Evolutionary conservation across 53 echinoderm and acorn worm genomes (phyloP).

Genomic region (Echinarachnius parma): DNA sequence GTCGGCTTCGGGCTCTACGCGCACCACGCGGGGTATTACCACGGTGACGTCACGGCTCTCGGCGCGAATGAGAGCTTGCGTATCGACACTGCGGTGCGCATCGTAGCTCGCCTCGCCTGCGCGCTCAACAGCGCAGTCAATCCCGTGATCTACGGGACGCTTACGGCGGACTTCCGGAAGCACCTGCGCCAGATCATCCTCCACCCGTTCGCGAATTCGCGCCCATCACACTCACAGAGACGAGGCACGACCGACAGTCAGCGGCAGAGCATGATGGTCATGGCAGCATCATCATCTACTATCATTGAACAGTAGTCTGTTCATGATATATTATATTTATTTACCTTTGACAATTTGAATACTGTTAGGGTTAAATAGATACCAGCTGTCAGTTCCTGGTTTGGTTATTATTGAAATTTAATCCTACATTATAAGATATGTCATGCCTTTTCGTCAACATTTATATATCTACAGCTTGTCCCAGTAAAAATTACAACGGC

Average conservation of each 20-base stretch:
- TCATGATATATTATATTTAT: no score
- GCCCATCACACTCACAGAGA: slow-evolving; percentile 1
- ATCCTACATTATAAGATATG: no score
- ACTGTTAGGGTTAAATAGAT: no score
- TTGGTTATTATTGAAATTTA: no score
- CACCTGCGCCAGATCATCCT: slow-evolving; percentile 16
- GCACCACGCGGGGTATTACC: slow-evolving; percentile 18
- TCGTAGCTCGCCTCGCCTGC: slow-evolving; percentile 8
- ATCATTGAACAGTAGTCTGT: no score
- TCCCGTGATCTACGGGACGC: slow-evolving; percentile 23
- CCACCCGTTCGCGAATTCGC: slow-evolving; percentile 15
- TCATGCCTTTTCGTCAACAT: no score
- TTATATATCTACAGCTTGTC: no score
- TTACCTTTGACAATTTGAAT: no score
- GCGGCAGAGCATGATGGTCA: neutral
- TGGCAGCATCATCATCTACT: slow-evolving; percentile 10
- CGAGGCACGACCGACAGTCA: slow-evolving; percentile 6
- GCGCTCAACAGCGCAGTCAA: slow-evolving; percentile 28
- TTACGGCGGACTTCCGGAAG: slow-evolving; percentile 26
- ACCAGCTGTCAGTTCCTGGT: no score
- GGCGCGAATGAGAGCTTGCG: neutral
- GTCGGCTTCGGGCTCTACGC: slow-evolving; percentile 21
- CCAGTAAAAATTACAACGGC: no score
- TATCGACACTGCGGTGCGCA: neutral
- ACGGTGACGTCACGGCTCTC: no score